phyloP scores from a whole-genome alignment of 2,888 invertebrate genomes.

The Herminia tarsipennalis region DNA sequence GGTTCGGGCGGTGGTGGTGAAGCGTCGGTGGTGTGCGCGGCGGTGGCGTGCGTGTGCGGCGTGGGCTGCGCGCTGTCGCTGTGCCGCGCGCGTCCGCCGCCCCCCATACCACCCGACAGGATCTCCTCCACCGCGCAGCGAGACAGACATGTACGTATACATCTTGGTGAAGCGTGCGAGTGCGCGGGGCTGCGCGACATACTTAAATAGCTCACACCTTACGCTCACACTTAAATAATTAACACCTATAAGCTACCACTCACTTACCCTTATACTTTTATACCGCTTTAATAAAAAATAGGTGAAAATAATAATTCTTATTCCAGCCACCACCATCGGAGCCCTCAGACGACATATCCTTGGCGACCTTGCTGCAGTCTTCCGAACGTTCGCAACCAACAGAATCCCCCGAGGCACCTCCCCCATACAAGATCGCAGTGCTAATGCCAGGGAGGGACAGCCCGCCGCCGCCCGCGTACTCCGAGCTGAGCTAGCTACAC shows the following conservation, averaged over 20 bases:
- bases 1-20: slow-evolving; percentile 74
- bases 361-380: slow-evolving; percentile 60
- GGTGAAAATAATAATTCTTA: too few species aligned
- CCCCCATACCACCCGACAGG: slow-evolving; percentile 72
- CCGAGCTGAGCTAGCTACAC: slow-evolving; percentile 88
- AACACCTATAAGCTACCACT: too few species aligned
- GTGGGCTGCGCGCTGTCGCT: slow-evolving; percentile 87
- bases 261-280: too few species aligned
- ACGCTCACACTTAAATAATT: too few species aligned
- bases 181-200: too few species aligned
- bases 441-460: slow-evolving; percentile 85
- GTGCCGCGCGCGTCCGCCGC: slow-evolving; percentile 75
- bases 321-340: slow-evolving; percentile 55
- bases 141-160: slow-evolving; percentile 44
- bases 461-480: slow-evolving; percentile 90
- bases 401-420: slow-evolving; percentile 81
- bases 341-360: slow-evolving; percentile 69
- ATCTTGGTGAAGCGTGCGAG: too few species aligned
- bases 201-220: too few species aligned
- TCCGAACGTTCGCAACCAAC: slow-evolving; percentile 47
- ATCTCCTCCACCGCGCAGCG: slow-evolving; percentile 72
- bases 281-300: too few species aligned
- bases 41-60: slow-evolving; percentile 87
- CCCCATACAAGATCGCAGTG: slow-evolving; percentile 94
- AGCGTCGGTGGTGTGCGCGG: slow-evolving; percentile 87